Percentiles rank a stretch among this genome's conserved stretches.
Evolutionary conservation across 2,113 vertebrate species (phyloP).

Genomic region (Hippocampus barbouri): DNA sequence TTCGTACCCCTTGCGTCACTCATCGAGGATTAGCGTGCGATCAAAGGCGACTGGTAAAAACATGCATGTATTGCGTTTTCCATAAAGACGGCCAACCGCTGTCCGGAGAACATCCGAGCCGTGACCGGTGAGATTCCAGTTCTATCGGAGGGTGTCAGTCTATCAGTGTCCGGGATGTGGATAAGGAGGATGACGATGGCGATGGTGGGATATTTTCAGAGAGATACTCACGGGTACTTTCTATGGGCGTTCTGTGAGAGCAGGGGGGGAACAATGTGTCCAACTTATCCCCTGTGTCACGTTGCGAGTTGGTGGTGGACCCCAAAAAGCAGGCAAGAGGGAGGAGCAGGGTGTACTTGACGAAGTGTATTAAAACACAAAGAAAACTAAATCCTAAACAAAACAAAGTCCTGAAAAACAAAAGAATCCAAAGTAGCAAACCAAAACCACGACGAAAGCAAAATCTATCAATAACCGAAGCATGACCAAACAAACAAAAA

Average conservation of each 20-base stretch:
- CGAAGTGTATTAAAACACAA: too few relatives aligned
- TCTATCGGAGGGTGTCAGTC: background rate
- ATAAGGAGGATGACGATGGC: background rate
- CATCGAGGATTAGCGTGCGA: background rate
- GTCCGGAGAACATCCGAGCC: background rate
- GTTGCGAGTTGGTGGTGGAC: too few relatives aligned
- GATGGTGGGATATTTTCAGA: slow-evolving; percentile 2
- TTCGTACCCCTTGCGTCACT: too few relatives aligned
- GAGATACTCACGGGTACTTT: slow-evolving; percentile 8
- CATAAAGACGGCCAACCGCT: background rate
- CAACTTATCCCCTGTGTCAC: background rate
- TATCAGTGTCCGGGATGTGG: slow-evolving; percentile 1
- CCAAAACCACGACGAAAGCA: too few relatives aligned
- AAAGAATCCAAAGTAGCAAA: too few relatives aligned
- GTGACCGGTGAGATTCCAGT: background rate
- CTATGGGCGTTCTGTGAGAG: background rate
- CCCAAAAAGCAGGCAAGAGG: too few relatives aligned
- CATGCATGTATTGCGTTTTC: slow-evolving; percentile 14
- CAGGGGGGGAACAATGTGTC: slow-evolving; percentile 28
- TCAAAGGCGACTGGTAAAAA: slow-evolving; percentile 26
- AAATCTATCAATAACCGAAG: too few relatives aligned
- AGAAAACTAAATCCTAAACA: too few relatives aligned
- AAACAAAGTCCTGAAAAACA: too few relatives aligned
- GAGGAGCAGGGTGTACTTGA: too few relatives aligned
- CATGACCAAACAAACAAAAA: too few relatives aligned